phyloP scores from a whole-genome alignment of 2,888 invertebrate species.

The Aspidiotus rigidus region DNA sequence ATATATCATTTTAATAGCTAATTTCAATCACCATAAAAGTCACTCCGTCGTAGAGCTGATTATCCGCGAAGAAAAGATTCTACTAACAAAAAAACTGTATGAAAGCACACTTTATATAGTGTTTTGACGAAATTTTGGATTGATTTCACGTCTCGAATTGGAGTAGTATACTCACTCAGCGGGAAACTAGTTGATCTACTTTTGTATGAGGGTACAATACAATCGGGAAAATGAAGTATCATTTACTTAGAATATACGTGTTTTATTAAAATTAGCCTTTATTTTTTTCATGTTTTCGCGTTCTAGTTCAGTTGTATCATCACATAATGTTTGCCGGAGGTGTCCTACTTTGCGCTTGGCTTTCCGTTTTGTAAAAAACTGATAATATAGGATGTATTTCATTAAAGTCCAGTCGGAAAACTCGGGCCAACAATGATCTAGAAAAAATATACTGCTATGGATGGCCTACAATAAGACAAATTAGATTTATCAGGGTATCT shows the following conservation, averaged over 20 bases:
- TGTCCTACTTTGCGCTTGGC: background rate
- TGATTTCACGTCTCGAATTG: too few relatives aligned
- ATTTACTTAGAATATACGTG: background rate
- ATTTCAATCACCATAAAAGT: too few relatives aligned
- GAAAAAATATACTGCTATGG: slow-evolving; percentile 7
- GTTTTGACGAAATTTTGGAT: too few relatives aligned
- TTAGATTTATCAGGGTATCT: background rate
- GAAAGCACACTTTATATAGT: too few relatives aligned
- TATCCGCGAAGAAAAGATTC: too few relatives aligned
- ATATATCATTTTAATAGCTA: too few relatives aligned
- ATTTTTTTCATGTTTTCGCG: background rate
- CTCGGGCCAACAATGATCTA: slow-evolving; percentile 20
- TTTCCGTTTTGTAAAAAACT: background rate
- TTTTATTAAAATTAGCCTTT: background rate
- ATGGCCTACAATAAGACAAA: background rate
- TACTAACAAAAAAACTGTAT: too few relatives aligned
- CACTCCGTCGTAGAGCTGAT: too few relatives aligned
- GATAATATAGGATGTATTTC: background rate
- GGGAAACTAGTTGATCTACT: too few relatives aligned
- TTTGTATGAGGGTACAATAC: too few relatives aligned
- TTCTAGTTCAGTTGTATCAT: background rate
- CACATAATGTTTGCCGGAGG: background rate
- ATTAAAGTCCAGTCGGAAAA: slow-evolving; percentile 15
- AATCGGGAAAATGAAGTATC: background rate
- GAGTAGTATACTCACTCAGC: too few relatives aligned